Evolutionary conservation across 1,140 invertebrate species (phyloP).

Genomic region (Acromyrmex charruanus): DNA sequence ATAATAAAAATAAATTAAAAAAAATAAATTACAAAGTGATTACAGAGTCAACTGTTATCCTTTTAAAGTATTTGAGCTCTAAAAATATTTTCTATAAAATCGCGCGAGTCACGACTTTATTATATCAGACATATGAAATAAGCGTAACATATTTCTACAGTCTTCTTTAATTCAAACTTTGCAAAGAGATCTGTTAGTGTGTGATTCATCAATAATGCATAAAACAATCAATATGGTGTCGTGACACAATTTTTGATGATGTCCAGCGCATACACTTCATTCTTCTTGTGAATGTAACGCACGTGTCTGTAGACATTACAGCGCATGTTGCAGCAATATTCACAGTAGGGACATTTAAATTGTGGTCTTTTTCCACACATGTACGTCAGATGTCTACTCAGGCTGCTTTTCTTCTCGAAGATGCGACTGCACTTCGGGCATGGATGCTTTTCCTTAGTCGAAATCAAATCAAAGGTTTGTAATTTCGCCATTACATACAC

Average conservation of each 20-base stretch:
- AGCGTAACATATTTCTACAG: not conserved
- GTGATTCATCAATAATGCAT: not conserved
- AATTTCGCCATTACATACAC: constrained; percentile 12
- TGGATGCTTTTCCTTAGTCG: not conserved
- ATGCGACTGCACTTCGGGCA: constrained; percentile 81
- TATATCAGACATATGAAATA: constrained; percentile 13
- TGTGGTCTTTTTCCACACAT: constrained; percentile 83
- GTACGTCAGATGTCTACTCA: constrained; percentile 80
- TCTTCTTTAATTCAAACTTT: not conserved
- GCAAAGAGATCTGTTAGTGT: constrained; percentile 2
- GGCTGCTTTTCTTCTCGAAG: constrained; percentile 82
- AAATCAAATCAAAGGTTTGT: not conserved
- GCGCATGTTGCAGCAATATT: constrained; percentile 79
- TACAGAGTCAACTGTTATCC: not conserved
- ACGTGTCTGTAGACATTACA: constrained; percentile 77
- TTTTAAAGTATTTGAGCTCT: not conserved
- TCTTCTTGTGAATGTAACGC: constrained; percentile 65
- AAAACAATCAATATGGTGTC: not conserved
- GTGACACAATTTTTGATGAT: constrained; percentile 21
- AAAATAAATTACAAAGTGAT: not conserved
- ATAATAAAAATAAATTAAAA: not conserved
- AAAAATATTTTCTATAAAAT: not conserved
- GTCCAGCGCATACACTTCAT: constrained; percentile 48
- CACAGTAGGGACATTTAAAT: constrained; percentile 90
- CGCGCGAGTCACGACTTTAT: not conserved